Base-by-base conservation (phyloP, 1,140 invertebrate species). In the Sinonovacula constricta region DNA sequence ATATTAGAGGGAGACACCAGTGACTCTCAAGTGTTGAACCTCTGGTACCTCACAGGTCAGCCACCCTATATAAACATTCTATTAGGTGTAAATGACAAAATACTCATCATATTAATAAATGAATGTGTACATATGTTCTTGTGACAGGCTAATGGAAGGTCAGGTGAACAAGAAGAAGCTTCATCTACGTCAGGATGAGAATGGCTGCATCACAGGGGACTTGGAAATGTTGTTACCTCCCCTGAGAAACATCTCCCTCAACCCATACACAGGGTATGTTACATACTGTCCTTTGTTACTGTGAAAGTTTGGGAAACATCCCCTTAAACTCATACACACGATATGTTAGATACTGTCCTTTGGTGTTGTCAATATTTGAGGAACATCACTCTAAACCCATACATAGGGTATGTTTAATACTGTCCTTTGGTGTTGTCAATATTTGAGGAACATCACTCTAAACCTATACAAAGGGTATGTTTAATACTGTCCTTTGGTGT, bases 251-350 rank as follows among this genome's bases (percentile, higher is more conserved):
- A 28, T 85, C 5, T 65, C 63, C 15, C 66, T 85, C 18, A 71
- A 85, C 62, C 81, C 79, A 14, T 83, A 81, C 39, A 81, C 81
- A 34, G 83, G 83, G 83, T 85, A 79, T 56, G 76, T 56, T 34
- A 0, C 7, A 28, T 45, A 3, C 28, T 2, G 28, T 0, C 24
- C 2, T 49, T 39, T 1, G 2, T 3, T 30, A 22, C 10, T 31
- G 1, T 31, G 10, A 4, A 30, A 15, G 24, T 45, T 66, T 45
- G 24, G 39, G n/a, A n/a, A n/a, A n/a, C 3, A 39, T 49, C 18
- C 24, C 49, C 49, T 45, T 24, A 39, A 39, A 3, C 36, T 49
- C 26, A 49, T 66, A 10, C 33, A 33, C 30, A 66, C 24, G 30
- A n/a, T 45, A 49, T 39, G 33, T 30, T 45, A n/a, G 39, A 24